Percentiles rank a stretch among this genome's conserved stretches.
These are phyloP conservation scores for Euborellia annulipes DNA, from an alignment of 1,140 invertebrate species.

Conservation along the genomic window DNA sequence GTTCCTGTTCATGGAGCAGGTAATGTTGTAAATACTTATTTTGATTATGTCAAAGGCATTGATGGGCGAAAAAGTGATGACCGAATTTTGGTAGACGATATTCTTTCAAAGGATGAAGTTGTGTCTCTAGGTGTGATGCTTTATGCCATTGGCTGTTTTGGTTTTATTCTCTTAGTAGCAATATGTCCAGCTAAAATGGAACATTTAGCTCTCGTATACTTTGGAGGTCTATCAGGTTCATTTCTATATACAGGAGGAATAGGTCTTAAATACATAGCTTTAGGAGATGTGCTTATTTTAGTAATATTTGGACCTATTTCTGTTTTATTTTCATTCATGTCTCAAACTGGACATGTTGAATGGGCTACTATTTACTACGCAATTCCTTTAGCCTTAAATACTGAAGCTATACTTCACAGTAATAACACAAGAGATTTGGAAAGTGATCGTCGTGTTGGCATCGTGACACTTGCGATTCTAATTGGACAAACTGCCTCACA, in stretches of 20 bases:
- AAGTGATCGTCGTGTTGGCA: slow-evolving; percentile 66
- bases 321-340: slow-evolving; percentile 85
- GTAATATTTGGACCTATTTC: slow-evolving; percentile 88
- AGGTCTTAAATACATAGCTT: slow-evolving; percentile 82
- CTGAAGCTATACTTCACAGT: slow-evolving; percentile 86
- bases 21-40: slow-evolving; percentile 95
- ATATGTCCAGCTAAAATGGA: slow-evolving; percentile 84
- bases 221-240: slow-evolving; percentile 89
- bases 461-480: slow-evolving; percentile 85
- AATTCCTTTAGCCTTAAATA: slow-evolving; percentile 82
- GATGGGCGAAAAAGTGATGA: slow-evolving; percentile 85
- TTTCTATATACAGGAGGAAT: slow-evolving; percentile 88
- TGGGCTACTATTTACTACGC: slow-evolving; percentile 83
- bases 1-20: slow-evolving; percentile 87
- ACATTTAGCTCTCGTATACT: slow-evolving; percentile 83
- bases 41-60: slow-evolving; percentile 84
- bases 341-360: slow-evolving; percentile 73
- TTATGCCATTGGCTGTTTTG: slow-evolving; percentile 75
- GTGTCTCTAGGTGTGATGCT: slow-evolving; percentile 72
- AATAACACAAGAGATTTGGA: slow-evolving; percentile 88
- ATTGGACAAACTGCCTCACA: slow-evolving; percentile 82
- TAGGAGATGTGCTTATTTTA: slow-evolving; percentile 80
- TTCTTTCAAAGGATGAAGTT: slow-evolving; percentile 71
- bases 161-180: slow-evolving; percentile 62
- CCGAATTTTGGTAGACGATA: slow-evolving; percentile 78